phyloP scores from a whole-genome alignment of 2,888 invertebrate genomes.

The Timandra comae region DNA sequence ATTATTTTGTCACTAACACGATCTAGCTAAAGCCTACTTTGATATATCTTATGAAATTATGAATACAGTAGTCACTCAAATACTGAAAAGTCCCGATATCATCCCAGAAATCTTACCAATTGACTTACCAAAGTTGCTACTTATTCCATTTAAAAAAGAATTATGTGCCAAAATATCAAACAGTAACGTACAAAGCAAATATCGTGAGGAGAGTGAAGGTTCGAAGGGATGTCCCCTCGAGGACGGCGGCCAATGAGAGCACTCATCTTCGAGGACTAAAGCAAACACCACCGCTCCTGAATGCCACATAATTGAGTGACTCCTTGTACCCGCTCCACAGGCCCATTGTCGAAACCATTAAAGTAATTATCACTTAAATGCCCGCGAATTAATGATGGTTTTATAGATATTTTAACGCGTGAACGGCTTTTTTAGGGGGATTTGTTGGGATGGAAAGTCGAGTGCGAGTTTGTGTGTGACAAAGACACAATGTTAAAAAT shows the following conservation, averaged over 20 bases:
- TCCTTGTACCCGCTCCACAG: conserved; percentile 39
- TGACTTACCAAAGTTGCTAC: too few relatives aligned
- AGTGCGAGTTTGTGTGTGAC: too few relatives aligned
- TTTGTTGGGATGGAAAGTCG: background rate
- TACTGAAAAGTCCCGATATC: too few relatives aligned
- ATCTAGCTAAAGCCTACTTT: too few relatives aligned
- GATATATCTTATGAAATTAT: too few relatives aligned
- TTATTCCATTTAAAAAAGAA: too few relatives aligned
- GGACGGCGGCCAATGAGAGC: conserved; percentile 57
- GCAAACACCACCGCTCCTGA: conserved; percentile 60
- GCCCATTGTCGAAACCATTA: conserved; percentile 61
- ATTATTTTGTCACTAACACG: too few relatives aligned
- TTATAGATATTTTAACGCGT: conserved; percentile 57
- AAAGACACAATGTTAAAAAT: too few relatives aligned
- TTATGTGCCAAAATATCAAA: too few relatives aligned
- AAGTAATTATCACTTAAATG: conserved; percentile 65
- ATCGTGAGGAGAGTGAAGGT: conserved; percentile 15
- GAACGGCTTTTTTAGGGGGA: conserved; percentile 24
- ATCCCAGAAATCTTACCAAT: too few relatives aligned
- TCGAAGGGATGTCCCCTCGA: conserved; percentile 33
- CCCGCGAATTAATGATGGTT: conserved; percentile 55
- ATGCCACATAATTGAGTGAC: conserved; percentile 67
- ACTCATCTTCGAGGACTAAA: conserved; percentile 39
- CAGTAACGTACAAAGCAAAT: conserved; percentile 35
- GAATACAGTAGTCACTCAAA: too few relatives aligned